Conservation (phyloP, 2,797 vertebrate species). For the Melopsittacus undulatus region DNA sequence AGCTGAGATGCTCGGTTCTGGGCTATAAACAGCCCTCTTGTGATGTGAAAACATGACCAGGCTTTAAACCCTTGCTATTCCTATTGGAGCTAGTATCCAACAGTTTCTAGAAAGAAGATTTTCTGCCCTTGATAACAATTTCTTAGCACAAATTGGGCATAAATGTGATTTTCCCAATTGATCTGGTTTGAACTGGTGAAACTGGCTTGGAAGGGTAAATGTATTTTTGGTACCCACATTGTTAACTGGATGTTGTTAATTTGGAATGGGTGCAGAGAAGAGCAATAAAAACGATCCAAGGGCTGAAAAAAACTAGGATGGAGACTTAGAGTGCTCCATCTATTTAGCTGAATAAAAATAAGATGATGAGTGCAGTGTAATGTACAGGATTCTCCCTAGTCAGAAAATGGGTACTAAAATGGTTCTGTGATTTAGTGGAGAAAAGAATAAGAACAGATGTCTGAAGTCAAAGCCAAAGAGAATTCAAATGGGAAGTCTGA, state of each 20-base stretch:
- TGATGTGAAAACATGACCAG: neutral
- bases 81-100: neutral
- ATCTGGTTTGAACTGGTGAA: neutral
- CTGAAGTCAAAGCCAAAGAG: conserved; percentile 56
- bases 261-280: neutral
- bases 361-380: neutral
- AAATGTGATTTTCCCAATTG: neutral
- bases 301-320: neutral
- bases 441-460: conserved; percentile 29
- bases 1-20: neutral
- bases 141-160: neutral
- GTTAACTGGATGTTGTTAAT: neutral
- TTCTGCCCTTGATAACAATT: neutral
- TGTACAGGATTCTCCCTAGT: neutral
- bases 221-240: neutral
- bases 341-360: neutral
- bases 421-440: conserved; percentile 2
- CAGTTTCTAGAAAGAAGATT: neutral
- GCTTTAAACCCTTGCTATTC: neutral
- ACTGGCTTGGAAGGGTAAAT: neutral
- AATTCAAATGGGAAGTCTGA: conserved; percentile 32
- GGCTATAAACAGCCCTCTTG: neutral
- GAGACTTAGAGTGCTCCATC: neutral
- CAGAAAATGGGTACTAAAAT: conserved; percentile 8
- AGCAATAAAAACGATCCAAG: neutral